Percentiles rank a stretch among this genome's conserved stretches.
Evolutionary conservation across 2,888 invertebrate species (phyloP).

Genomic region (Colostygia pectinataria): DNA sequence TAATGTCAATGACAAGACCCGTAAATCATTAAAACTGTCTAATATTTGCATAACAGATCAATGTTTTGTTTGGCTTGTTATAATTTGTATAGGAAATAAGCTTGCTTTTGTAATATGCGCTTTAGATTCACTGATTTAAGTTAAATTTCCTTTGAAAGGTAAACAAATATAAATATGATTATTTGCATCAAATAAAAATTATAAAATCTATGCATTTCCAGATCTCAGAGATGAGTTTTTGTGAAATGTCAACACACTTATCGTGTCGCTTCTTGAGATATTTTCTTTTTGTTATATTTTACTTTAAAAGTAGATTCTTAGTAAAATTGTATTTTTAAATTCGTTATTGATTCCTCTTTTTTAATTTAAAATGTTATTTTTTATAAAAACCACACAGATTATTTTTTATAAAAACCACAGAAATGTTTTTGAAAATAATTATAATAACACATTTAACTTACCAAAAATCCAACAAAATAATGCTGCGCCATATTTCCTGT

Average conservation of each 20-base stretch:
- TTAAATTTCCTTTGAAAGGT: neutral
- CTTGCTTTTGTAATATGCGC: slow-evolving; percentile 3
- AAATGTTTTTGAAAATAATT: neutral
- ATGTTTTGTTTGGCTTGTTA: neutral
- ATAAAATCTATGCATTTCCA: neutral
- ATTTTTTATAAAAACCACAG: no score
- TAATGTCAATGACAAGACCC: slow-evolving; percentile 2
- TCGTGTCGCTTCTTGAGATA: neutral
- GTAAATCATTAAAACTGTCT: slow-evolving; percentile 14
- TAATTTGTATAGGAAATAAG: slow-evolving; percentile 1
- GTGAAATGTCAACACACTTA: slow-evolving; percentile 9
- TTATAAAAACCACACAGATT: no score
- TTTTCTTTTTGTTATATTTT: neutral
- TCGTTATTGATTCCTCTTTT: no score
- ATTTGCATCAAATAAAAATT: slow-evolving; percentile 9
- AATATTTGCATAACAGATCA: slow-evolving; percentile 15
- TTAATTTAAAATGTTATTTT: no score
- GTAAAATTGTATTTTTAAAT: no score
- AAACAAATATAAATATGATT: neutral
- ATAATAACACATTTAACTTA: slow-evolving; percentile 38
- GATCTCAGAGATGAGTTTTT: slow-evolving; percentile 3
- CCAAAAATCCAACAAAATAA: slow-evolving; percentile 51
- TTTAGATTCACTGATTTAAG: neutral
- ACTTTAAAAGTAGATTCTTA: neutral
- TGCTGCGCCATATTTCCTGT: slow-evolving; percentile 46